Evolutionary conservation across 1,140 invertebrate genomes (phyloP).

Genomic region (Drosophila ambigua): DNA sequence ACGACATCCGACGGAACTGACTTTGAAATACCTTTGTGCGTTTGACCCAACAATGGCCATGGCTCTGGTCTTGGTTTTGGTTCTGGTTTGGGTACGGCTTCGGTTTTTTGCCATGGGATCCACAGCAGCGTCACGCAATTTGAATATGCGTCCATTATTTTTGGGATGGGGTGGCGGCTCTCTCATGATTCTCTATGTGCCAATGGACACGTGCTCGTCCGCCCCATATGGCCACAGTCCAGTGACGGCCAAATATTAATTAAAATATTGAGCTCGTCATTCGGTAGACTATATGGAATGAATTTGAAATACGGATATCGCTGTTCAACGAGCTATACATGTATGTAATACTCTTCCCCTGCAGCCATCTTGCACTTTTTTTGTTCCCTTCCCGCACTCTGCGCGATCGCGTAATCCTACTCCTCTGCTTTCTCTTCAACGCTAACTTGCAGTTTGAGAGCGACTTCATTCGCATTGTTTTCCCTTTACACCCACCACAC

Average conservation of each 20-base stretch:
- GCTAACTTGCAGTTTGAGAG: too few species aligned
- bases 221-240: conserved; percentile 30
- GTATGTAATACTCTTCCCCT: too few species aligned
- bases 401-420: too few species aligned
- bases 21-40: conserved; percentile 57
- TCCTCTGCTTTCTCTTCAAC: too few species aligned
- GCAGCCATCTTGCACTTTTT: too few species aligned
- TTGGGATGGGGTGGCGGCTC: neutral
- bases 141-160: conserved; percentile 48
- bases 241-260: conserved; percentile 31
- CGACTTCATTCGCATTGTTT: too few species aligned
- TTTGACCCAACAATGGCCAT: conserved; percentile 18
- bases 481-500: too few species aligned
- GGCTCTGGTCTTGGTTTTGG: neutral
- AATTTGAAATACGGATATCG: too few species aligned
- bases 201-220: conserved; percentile 45
- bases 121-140: conserved; percentile 58
- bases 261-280: conserved; percentile 26
- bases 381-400: too few species aligned
- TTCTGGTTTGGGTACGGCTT: neutral
- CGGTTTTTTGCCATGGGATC: neutral
- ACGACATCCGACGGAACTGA: conserved; percentile 19
- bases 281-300: too few species aligned
- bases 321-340: too few species aligned
- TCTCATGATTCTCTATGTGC: conserved; percentile 14